Percentiles rank a stretch among this genome's conserved stretches.
Evolutionary conservation across 2,113 vertebrate species (phyloP).

Genomic region (Perognathus longimembris): DNA sequence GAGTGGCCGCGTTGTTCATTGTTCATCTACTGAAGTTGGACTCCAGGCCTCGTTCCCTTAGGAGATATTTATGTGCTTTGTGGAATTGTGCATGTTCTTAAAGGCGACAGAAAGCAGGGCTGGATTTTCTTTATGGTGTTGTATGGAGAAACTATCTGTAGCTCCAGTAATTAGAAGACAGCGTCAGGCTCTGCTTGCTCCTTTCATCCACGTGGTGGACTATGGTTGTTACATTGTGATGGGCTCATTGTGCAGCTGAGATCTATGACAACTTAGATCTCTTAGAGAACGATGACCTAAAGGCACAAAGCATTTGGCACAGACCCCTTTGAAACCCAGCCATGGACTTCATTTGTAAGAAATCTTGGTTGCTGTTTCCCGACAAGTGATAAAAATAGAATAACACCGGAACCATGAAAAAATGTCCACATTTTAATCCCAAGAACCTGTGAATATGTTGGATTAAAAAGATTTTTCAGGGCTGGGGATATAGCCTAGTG

Average conservation of each 20-base stretch:
- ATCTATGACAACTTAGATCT: neutral
- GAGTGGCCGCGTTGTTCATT: neutral
- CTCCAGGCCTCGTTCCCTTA: neutral
- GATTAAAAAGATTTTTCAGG: neutral
- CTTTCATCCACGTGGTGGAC: neutral
- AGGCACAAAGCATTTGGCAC: neutral
- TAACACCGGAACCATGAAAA: neutral
- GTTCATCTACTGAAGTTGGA: neutral
- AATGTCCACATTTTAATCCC: neutral
- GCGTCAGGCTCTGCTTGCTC: neutral
- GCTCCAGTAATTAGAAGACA: neutral
- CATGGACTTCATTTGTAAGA: neutral
- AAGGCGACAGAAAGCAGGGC: neutral
- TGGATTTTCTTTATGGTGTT: neutral
- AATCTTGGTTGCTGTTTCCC: neutral
- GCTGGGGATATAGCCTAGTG: too few relatives aligned
- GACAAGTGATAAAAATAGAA: neutral
- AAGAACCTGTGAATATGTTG: neutral
- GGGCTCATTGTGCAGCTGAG: neutral
- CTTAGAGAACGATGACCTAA: neutral
- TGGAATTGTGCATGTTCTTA: neutral
- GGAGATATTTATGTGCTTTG: neutral
- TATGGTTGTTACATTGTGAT: neutral
- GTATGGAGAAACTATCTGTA: neutral
- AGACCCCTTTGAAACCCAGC: neutral